Percentiles rank a stretch among this genome's conserved stretches.
Conservation (phyloP, 2,888 invertebrate species). For the Nycteola revayana region DNA sequence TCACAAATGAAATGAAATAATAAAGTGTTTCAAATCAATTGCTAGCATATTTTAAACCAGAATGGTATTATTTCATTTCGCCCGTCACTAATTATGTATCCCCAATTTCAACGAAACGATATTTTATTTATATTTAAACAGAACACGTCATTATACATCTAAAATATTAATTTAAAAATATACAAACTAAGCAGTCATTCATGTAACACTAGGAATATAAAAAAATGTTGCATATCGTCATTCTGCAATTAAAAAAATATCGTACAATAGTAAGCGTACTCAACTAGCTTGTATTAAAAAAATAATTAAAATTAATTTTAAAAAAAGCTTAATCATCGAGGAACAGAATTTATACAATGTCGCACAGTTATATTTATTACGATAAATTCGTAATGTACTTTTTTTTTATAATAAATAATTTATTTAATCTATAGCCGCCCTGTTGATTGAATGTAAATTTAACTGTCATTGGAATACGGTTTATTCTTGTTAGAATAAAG, state of each 20-base stretch:
- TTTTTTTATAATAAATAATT: slow-evolving; percentile 48
- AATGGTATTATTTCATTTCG: slow-evolving; percentile 39
- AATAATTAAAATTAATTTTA: slow-evolving; percentile 55
- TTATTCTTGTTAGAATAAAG: background rate
- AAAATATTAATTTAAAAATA: slow-evolving; percentile 66
- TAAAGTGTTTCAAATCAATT: slow-evolving; percentile 7
- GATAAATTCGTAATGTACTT: slow-evolving; percentile 23
- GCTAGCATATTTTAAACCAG: slow-evolving; percentile 28
- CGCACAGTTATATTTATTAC: slow-evolving; percentile 33
- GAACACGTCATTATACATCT: slow-evolving; percentile 57
- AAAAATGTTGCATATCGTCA: slow-evolving; percentile 53
- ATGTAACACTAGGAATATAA: slow-evolving; percentile 68
- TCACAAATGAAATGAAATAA: background rate
- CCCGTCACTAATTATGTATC: slow-evolving; percentile 39
- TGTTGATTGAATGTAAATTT: slow-evolving; percentile 3
- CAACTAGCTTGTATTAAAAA: slow-evolving; percentile 66
- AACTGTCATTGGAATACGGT: too few species aligned
- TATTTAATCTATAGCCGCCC: slow-evolving; percentile 42
- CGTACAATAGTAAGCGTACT: slow-evolving; percentile 78
- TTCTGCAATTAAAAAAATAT: slow-evolving; percentile 56
- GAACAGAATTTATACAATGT: slow-evolving; percentile 61
- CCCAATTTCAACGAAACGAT: slow-evolving; percentile 50
- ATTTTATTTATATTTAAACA: slow-evolving; percentile 55
- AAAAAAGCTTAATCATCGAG: slow-evolving; percentile 48
- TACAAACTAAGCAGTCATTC: slow-evolving; percentile 81